Conservation (phyloP, 2,888 invertebrate genomes). For the Sinohyriopsis cumingii region DNA sequence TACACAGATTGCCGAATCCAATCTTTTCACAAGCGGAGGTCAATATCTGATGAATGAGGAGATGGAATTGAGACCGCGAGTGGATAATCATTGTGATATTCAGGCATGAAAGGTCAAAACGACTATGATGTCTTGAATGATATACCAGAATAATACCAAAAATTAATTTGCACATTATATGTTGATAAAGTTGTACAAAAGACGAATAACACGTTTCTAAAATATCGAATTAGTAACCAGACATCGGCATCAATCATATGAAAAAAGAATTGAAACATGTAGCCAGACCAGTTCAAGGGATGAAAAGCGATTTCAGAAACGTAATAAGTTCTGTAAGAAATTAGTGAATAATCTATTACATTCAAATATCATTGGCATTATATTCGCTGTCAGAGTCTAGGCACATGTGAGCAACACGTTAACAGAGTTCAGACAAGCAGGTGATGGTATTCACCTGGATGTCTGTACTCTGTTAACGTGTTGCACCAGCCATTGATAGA, state of each 20-base stretch:
- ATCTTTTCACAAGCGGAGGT: neutral
- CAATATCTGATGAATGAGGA: conserved; percentile 4
- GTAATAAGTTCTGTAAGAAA: neutral
- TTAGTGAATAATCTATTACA: conserved; percentile 9
- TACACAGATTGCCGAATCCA: neutral
- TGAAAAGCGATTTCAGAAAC: conserved; percentile 7
- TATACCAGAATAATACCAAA: conserved; percentile 1
- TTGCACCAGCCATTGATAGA: conserved; percentile 1
- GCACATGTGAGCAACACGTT: conserved; percentile 7
- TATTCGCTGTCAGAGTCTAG: conserved; percentile 8
- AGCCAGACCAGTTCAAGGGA: conserved; percentile 19
- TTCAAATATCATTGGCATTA: conserved; percentile 6
- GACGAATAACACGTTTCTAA: neutral
- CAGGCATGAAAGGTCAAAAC: conserved; percentile 11
- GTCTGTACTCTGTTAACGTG: no score
- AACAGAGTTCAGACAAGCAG: conserved; percentile 2
- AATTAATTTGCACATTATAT: neutral
- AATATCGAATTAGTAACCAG: conserved; percentile 6
- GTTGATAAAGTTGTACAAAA: neutral
- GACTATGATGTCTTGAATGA: conserved; percentile 14
- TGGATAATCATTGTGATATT: no score
- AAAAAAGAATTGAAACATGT: conserved; percentile 12
- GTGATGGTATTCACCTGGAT: neutral
- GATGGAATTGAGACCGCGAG: neutral
- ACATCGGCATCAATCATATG: conserved; percentile 14